A percentile compares a stretch with the other conserved stretches of the same genome.
Conservation (phyloP, 2,113 vertebrate genomes). For the Takifugu bimaculatus region DNA sequence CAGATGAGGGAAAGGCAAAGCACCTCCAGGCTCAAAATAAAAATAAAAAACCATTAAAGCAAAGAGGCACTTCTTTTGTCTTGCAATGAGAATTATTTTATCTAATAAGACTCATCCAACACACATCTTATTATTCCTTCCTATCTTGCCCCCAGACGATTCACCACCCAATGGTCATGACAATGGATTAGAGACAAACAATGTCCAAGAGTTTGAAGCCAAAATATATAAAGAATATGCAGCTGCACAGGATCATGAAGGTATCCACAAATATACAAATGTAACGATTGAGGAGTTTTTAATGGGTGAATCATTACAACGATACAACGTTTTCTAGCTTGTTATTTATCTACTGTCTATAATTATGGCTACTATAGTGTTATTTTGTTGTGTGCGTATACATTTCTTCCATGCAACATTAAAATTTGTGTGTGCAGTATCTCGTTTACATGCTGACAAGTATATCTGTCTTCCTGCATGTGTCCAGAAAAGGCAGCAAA, state of each 20-base stretch:
- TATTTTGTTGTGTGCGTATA: no score
- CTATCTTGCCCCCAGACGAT: conserved; percentile 11
- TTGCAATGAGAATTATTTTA: no score
- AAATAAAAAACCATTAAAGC: conserved; percentile 45
- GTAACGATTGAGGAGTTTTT: not conserved
- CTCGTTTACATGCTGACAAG: not conserved
- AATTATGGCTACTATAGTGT: no score
- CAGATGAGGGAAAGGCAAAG: conserved; percentile 25
- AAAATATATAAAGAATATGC: conserved; percentile 80
- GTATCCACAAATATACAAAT: conserved; percentile 59
- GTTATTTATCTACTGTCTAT: no score
- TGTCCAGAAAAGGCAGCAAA: conserved; percentile 74
- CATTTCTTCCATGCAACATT: not conserved
- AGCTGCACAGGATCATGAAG: conserved; percentile 79
- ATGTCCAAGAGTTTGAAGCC: conserved; percentile 55
- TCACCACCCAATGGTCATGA: conserved; percentile 51
- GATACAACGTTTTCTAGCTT: no score
- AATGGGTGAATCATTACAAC: not conserved
- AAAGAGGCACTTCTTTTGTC: conserved; percentile 27
- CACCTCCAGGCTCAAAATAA: conserved; percentile 28
- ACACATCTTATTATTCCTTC: not conserved
- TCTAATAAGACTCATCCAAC: no score
- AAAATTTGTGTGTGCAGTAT: not conserved
- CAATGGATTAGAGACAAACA: conserved; percentile 53
- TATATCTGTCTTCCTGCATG: not conserved